Conservation (phyloP, 2,797 vertebrate genomes). For the Centroberyx gerrardi region DNA sequence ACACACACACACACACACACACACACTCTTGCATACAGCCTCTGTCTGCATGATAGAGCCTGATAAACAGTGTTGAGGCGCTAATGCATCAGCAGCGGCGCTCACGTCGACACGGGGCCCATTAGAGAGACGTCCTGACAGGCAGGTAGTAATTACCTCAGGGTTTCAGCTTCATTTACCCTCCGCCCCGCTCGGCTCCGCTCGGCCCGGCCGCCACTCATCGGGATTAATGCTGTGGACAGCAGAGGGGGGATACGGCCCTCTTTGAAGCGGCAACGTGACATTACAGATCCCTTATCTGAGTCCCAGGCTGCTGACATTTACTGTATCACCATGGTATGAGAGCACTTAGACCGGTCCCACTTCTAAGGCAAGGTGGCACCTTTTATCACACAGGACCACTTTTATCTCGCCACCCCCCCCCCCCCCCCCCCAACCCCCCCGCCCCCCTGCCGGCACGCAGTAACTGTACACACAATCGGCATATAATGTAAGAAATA, state of each 20-base stretch:
- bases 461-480: slow-evolving; percentile 41
- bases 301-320: slow-evolving; percentile 64
- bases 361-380: slow-evolving; percentile 38
- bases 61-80: slow-evolving; percentile 36
- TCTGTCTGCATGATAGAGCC: slow-evolving; percentile 24
- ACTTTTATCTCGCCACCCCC: slow-evolving; percentile 39
- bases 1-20: slow-evolving; percentile 4
- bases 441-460: slow-evolving; percentile 26
- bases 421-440: slow-evolving; percentile 29
- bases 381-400: slow-evolving; percentile 52
- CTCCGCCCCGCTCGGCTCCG: slow-evolving; percentile 19
- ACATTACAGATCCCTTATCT: slow-evolving; percentile 58
- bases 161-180: slow-evolving; percentile 73
- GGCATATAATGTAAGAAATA: slow-evolving; percentile 26
- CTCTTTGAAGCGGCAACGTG: slow-evolving; percentile 53
- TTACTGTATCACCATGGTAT: slow-evolving; percentile 61
- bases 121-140: slow-evolving; percentile 73
- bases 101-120: slow-evolving; percentile 64
- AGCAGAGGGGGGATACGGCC: background rate
- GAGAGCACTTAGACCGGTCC: slow-evolving; percentile 66
- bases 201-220: slow-evolving; percentile 43
- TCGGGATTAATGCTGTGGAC: slow-evolving; percentile 56
- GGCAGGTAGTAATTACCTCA: slow-evolving; percentile 81
- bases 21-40: slow-evolving; percentile 13
- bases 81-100: slow-evolving; percentile 50